Percentiles rank a stretch among this genome's conserved stretches.
These are phyloP conservation scores for Cuculus canorus DNA, from an alignment of 2,797 vertebrate species.

Conservation along the genomic window DNA sequence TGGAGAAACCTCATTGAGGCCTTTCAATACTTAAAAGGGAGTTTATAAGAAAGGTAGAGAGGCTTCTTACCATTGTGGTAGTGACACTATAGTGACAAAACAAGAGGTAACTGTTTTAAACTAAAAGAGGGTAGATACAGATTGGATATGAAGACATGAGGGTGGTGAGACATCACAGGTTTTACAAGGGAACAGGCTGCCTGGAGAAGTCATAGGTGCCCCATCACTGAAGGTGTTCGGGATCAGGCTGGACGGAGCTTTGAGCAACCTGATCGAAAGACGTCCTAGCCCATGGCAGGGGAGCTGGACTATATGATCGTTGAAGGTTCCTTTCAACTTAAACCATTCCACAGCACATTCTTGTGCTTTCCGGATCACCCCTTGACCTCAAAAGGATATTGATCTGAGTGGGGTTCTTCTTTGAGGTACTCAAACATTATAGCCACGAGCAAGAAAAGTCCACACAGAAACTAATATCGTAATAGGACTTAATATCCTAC, in stretches of 20 bases:
- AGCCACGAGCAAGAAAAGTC: neutral
- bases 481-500: neutral
- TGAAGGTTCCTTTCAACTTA: neutral
- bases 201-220: neutral
- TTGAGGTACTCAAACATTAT: neutral
- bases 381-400: neutral
- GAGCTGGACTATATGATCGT: neutral
- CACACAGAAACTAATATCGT: neutral
- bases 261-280: neutral
- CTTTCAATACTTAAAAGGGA: neutral
- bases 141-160: neutral
- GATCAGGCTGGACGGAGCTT: fast-evolving
- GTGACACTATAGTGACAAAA: neutral
- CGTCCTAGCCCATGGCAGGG: neutral
- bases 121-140: neutral
- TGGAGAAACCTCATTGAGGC: fast-evolving
- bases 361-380: neutral
- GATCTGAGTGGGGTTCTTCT: neutral
- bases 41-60: neutral
- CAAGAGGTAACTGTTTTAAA: neutral
- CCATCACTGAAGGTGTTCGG: neutral
- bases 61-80: neutral
- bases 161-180: neutral
- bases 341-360: neutral
- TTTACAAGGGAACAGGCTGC: neutral